A percentile compares a stretch with the other conserved stretches of the same genome.
Evolutionary conservation across 2,888 invertebrate species (phyloP).

Genomic region (Tupiocoris notatus): DNA sequence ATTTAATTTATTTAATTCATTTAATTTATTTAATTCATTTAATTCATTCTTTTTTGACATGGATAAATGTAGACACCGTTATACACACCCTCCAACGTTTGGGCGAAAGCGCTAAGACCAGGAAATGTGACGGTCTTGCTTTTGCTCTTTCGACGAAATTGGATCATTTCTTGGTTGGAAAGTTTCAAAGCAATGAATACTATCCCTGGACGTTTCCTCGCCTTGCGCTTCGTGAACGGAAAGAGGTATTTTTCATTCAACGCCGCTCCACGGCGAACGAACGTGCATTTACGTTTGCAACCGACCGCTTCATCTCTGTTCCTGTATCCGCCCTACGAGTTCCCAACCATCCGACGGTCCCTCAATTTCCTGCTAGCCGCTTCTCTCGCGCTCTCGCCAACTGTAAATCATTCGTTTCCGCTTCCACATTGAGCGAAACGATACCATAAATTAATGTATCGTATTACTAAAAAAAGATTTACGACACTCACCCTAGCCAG

Average conservation of each 20-base stretch:
- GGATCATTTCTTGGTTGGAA: too few species aligned
- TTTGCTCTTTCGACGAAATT: too few species aligned
- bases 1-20: too few species aligned
- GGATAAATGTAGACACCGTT: too few species aligned
- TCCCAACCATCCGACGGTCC: background rate
- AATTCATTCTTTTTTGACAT: too few species aligned
- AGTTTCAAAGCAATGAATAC: too few species aligned
- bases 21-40: too few species aligned
- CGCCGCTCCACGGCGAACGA: background rate
- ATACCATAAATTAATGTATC: background rate
- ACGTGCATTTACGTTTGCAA: background rate
- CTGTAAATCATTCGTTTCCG: background rate
- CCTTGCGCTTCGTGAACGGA: too few species aligned
- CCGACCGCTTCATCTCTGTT: background rate
- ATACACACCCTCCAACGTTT: too few species aligned
- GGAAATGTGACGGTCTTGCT: too few species aligned
- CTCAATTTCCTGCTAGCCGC: conserved; percentile 22
- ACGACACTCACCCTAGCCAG: background rate
- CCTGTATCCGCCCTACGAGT: background rate
- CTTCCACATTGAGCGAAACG: background rate
- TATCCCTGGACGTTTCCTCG: too few species aligned
- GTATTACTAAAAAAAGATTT: background rate
- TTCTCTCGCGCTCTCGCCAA: background rate
- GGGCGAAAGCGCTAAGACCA: too few species aligned
- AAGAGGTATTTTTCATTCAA: background rate